Conservation (phyloP, 2,888 invertebrate genomes). For the Palloptera scutellata region DNA sequence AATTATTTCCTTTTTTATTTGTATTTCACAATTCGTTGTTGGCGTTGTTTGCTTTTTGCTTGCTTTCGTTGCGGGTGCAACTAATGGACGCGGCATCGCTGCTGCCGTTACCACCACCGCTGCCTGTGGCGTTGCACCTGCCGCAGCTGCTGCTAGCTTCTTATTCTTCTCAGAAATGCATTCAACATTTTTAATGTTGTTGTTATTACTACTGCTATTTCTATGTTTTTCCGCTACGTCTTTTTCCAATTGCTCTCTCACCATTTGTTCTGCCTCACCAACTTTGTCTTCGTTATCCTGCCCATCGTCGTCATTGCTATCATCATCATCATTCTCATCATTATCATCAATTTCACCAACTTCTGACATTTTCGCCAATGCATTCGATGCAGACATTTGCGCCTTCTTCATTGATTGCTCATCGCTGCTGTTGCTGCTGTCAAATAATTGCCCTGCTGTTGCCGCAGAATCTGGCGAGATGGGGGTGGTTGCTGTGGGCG, state of each 20-base stretch:
- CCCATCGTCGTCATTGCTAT: conserved; percentile 3
- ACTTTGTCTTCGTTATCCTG: conserved; percentile 24
- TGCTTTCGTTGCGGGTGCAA: conserved; percentile 53
- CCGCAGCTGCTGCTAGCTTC: not conserved
- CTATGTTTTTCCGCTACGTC: conserved; percentile 6
- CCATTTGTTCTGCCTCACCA: conserved; percentile 32
- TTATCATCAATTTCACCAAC: conserved; percentile 34
- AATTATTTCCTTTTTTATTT: conserved; percentile 57
- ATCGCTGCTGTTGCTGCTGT: conserved; percentile 60
- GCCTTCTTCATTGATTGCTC: conserved; percentile 56
- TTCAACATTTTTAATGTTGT: not conserved
- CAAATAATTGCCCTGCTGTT: conserved; percentile 58
- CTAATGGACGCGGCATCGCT: conserved; percentile 9
- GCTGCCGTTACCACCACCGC: conserved; percentile 2
- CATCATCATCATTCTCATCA: conserved; percentile 16
- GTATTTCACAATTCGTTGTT: conserved; percentile 59
- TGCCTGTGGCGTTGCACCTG: conserved; percentile 11
- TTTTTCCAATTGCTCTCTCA: conserved; percentile 35
- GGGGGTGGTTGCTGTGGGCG: conserved; percentile 55
- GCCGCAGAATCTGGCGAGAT: conserved; percentile 58
- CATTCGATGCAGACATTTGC: conserved; percentile 55
- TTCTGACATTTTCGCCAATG: conserved; percentile 51
- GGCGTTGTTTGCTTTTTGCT: conserved; percentile 59
- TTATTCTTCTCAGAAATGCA: not conserved
- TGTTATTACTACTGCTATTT: conserved; percentile 16